phyloP scores from a whole-genome alignment of 2,888 invertebrate genomes.

The Spisula solida region DNA sequence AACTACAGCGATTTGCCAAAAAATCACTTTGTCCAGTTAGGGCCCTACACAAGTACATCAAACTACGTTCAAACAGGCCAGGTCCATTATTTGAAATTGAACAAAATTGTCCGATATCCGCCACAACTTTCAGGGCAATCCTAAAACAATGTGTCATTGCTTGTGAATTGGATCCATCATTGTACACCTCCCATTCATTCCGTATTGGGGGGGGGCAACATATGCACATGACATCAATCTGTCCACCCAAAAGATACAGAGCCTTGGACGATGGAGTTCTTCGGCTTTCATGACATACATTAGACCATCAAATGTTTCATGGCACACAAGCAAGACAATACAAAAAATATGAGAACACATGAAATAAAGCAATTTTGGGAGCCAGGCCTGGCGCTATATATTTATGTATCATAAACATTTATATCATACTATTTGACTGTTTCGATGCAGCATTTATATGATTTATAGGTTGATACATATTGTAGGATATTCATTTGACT shows the following conservation, averaged over 20 bases:
- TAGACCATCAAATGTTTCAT: neutral
- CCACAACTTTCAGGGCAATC: neutral
- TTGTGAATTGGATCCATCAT: neutral
- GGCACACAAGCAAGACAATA: too few species aligned
- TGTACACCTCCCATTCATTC: neutral
- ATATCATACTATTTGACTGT: too few species aligned
- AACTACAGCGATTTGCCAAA: neutral
- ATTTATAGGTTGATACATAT: too few species aligned
- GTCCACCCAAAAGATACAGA: neutral
- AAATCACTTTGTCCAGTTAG: neutral
- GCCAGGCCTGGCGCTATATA: too few species aligned
- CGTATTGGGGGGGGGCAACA: neutral
- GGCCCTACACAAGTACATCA: neutral
- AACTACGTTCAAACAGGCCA: neutral
- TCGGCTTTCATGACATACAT: neutral
- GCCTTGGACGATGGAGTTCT: neutral
- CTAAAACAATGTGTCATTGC: neutral
- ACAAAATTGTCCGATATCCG: neutral
- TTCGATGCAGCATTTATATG: too few species aligned
- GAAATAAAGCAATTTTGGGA: too few species aligned
- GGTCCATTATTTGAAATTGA: neutral
- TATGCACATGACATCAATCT: neutral
- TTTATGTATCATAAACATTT: too few species aligned
- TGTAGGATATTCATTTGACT: too few species aligned
- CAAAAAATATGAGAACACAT: too few species aligned